phyloP scores from a whole-genome alignment of 2,113 vertebrate genomes.

The Bolborhynchus lineola region DNA sequence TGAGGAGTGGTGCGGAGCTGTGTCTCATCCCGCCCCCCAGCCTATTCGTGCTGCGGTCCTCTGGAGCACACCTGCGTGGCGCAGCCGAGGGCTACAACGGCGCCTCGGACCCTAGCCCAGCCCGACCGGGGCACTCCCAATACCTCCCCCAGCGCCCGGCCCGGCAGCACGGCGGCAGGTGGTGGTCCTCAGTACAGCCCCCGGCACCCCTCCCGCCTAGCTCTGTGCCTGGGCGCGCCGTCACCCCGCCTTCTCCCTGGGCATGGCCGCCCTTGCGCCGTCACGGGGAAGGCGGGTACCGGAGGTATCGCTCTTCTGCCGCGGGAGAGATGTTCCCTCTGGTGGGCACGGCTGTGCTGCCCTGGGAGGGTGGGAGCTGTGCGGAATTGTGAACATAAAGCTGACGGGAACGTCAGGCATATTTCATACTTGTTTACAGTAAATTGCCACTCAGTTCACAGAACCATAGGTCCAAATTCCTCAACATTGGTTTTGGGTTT shows the following conservation, averaged over 20 bases:
- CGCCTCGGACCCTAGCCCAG: rapidly evolving
- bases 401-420: rapidly evolving
- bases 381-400: neutral
- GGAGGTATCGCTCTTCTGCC: rapidly evolving
- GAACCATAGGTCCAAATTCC: neutral
- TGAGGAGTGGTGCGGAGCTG: rapidly evolving
- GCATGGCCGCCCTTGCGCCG: rapidly evolving
- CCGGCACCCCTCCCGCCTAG: too few species aligned
- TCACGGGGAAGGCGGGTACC: rapidly evolving
- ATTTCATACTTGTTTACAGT: neutral
- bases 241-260: too few species aligned
- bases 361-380: rapidly evolving
- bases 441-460: neutral
- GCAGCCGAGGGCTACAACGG: rapidly evolving
- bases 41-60: rapidly evolving
- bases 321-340: neutral
- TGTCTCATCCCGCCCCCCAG: neutral
- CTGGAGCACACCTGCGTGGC: rapidly evolving
- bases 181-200: neutral
- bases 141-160: rapidly evolving
- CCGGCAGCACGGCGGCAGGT: neutral
- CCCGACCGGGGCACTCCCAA: rapidly evolving
- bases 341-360: rapidly evolving
- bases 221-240: neutral
- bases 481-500: neutral